A percentile compares a stretch with the other conserved stretches of the same genome.
phyloP scores from a whole-genome alignment of 2,888 invertebrate genomes.

The Eudemis profundana region DNA sequence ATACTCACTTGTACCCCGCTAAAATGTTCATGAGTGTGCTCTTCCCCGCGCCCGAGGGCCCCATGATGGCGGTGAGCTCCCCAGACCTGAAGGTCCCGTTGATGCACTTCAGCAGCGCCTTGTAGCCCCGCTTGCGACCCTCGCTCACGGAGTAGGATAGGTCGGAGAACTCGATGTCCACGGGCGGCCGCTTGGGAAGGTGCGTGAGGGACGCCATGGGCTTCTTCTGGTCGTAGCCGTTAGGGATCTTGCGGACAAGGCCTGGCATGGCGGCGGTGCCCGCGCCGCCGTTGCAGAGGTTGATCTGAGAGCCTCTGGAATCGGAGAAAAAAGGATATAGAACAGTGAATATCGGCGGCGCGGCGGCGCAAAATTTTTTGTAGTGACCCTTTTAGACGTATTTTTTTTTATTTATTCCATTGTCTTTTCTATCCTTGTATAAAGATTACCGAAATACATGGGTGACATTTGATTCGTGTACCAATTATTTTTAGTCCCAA shows the following conservation, averaged over 20 bases:
- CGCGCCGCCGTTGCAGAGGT: constrained; percentile 89
- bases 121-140: constrained; percentile 91
- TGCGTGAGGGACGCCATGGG: constrained; percentile 92
- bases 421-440: too few species aligned
- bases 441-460: too few species aligned
- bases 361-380: too few species aligned
- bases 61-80: constrained; percentile 98
- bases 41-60: constrained; percentile 93
- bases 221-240: constrained; percentile 89
- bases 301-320: constrained; percentile 90
- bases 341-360: too few species aligned
- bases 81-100: constrained; percentile 95
- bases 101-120: constrained; percentile 94
- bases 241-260: constrained; percentile 89
- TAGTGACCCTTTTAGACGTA: too few species aligned
- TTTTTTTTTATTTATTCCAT: too few species aligned
- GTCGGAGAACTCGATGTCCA: constrained; percentile 95
- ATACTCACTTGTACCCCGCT: constrained; percentile 93
- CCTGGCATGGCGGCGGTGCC: constrained; percentile 78
- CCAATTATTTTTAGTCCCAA: too few species aligned
- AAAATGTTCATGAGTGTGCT: constrained; percentile 95
- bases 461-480: too few species aligned
- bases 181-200: constrained; percentile 93
- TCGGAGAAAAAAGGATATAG: too few species aligned
- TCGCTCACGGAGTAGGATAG: constrained; percentile 96